Conservation (phyloP, 2,113 vertebrate species). For the Himantopus leucocephalus region DNA sequence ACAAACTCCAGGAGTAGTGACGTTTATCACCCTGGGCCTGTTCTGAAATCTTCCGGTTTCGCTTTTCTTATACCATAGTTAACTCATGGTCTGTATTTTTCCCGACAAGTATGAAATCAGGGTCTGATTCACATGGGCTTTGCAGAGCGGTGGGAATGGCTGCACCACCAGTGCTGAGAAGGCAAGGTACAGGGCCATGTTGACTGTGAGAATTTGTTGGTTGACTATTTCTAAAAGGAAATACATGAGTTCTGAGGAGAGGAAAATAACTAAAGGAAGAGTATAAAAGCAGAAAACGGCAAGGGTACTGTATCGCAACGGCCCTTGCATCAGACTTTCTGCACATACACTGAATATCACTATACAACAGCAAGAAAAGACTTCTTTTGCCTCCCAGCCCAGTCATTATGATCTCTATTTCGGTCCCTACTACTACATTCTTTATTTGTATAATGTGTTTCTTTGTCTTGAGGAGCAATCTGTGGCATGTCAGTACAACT, state of each 20-base stretch:
- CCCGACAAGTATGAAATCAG: fast-evolving
- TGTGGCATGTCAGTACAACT: not conserved
- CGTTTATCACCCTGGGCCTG: not conserved
- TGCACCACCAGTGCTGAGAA: not conserved
- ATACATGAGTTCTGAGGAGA: not conserved
- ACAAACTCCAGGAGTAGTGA: not conserved
- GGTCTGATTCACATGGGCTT: not conserved
- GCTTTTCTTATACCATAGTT: not conserved
- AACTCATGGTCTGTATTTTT: not conserved
- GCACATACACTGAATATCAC: not conserved
- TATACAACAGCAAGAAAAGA: not conserved
- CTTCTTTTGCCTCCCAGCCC: not conserved
- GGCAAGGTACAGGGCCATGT: not conserved
- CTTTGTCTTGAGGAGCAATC: slow-evolving; percentile 15
- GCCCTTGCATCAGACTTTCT: not conserved
- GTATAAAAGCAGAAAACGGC: not conserved
- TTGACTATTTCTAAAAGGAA: not conserved
- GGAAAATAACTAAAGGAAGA: not conserved
- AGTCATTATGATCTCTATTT: not conserved
- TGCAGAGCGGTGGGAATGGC: not conserved
- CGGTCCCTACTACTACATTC: not conserved
- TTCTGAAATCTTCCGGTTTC: not conserved
- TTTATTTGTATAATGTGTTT: not conserved
- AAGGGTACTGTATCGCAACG: not conserved
- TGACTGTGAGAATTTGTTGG: not conserved